phyloP scores from a whole-genome alignment of 2,797 vertebrate genomes.

The Onychomys arenicola region DNA sequence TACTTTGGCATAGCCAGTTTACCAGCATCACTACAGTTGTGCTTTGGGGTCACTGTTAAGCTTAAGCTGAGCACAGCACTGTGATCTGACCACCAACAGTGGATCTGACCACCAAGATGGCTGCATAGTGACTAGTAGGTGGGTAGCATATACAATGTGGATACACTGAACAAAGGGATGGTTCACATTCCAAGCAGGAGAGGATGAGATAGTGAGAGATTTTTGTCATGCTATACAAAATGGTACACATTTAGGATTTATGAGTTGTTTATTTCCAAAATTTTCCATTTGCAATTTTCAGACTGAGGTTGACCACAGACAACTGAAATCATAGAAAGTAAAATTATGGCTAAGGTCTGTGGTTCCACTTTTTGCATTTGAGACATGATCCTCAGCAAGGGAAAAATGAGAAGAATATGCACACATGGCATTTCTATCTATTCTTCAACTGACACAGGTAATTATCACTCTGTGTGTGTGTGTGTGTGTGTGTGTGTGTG shows the following conservation, averaged over 20 bases:
- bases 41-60: background rate
- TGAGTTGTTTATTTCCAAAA: background rate
- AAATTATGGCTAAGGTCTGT: background rate
- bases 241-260: background rate
- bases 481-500: background rate
- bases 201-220: background rate
- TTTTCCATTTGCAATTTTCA: background rate
- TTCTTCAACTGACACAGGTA: background rate
- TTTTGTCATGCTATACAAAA: background rate
- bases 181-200: background rate
- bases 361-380: background rate
- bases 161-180: background rate
- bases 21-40: background rate
- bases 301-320: background rate
- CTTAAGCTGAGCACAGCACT: background rate
- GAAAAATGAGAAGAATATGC: background rate
- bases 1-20: background rate
- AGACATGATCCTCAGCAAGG: background rate
- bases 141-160: background rate
- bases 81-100: accelerated
- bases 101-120: background rate
- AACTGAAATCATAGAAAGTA: background rate
- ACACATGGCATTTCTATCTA: background rate
- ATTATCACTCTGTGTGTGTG: background rate
- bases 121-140: background rate